phyloP scores from a whole-genome alignment of 1,140 invertebrate species.

The Coptotermes formosanus region DNA sequence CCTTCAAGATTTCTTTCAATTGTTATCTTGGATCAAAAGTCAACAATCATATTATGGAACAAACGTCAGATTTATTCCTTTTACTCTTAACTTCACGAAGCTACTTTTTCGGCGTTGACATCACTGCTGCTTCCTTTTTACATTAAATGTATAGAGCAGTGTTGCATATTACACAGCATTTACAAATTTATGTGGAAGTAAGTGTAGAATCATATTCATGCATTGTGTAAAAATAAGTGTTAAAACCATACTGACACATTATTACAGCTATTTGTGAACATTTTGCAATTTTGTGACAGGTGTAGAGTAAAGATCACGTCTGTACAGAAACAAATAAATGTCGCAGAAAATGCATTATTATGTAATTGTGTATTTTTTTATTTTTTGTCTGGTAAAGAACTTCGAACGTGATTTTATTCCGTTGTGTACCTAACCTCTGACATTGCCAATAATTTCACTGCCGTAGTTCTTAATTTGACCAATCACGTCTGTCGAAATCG shows the following conservation, averaged over 20 bases:
- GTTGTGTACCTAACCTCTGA: too few species aligned
- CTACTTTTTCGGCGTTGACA: background rate
- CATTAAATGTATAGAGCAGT: background rate
- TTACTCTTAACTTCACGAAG: background rate
- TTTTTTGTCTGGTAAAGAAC: too few species aligned
- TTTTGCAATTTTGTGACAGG: background rate
- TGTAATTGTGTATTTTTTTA: too few species aligned
- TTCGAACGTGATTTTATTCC: too few species aligned
- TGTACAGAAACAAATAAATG: constrained; percentile 12
- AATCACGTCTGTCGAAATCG: too few species aligned
- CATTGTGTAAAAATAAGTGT: background rate
- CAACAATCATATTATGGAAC: background rate
- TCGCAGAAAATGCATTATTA: background rate
- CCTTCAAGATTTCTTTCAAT: background rate
- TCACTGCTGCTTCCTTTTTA: background rate
- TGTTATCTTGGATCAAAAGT: background rate
- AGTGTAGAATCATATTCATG: background rate
- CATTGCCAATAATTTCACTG: too few species aligned
- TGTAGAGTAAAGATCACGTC: background rate
- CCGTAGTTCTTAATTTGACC: too few species aligned
- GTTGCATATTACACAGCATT: background rate
- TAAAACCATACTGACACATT: background rate
- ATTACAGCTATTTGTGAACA: constrained; percentile 1
- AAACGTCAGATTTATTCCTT: background rate
- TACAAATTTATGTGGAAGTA: background rate